Base-by-base conservation (phyloP, 2,113 vertebrate genomes). In the Phrynosoma platyrhinos region DNA sequence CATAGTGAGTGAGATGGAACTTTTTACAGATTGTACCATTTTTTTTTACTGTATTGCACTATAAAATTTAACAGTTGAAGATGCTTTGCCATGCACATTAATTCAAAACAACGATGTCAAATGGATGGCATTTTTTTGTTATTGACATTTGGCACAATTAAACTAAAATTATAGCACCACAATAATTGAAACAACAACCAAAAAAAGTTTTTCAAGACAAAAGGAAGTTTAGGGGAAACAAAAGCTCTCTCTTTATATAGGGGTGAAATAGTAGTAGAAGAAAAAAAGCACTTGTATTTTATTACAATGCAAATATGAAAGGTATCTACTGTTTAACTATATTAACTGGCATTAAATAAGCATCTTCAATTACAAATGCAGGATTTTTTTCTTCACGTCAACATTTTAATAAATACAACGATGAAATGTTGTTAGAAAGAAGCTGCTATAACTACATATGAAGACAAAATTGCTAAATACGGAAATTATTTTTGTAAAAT, bases 351-450 rank as follows among this genome's bases (percentile, higher is more conserved):
- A 96, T 7, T 0, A 91, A 68, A 88, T 83, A 92, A 66, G 55
- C 68, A 2, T 93, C 96, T 94, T 95, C 89, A 91, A 92, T 92
- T 93, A 96, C 94, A 94, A 92, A 94, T 95, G 93, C 95, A 93
- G 94, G 94, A 94, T 95, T 97, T 95, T 95, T 95, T 96, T 93
- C 94, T 94, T 95, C 95, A 94, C 94, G 96, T 96, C 25, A 78
- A 96, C 89, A 95, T 94, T 94, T 92, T 96, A 93, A 95, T 95
- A 94, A 95, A 95, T 88, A 90, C 95, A 95, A 97, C 96, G 95
- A 97, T 97, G 97, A 98, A 98, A 97, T 95, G 96, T 97, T 97
- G 97, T 98, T 98, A 97, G 97, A 94, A 96, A 71, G 96, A 91
- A 94, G 93, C 92, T 1, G 42, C 75, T 94, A 94, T 93, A 94